Evolutionary conservation across 2,888 invertebrate species (phyloP), one percentile per base, ranked within the genome.

Genomic region (Tachystola acroxantha): DNA sequence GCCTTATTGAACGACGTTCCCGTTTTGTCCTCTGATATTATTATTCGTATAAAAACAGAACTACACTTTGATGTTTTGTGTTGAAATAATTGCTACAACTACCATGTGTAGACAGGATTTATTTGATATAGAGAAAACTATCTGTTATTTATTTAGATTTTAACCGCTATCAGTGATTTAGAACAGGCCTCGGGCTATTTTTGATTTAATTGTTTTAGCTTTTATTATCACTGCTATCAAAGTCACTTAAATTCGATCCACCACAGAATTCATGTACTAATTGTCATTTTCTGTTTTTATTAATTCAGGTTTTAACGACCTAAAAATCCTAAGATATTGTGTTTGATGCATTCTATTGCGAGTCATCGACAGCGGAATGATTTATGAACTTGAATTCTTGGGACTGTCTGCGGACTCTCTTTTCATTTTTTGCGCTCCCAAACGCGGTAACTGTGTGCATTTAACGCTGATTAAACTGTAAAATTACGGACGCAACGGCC

Each of bases 381-480:
- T 85, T 84, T 80, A 85, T 81, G 64, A 58, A 53, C 53, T 53
- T 51, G 42, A 64, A 85, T 79, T 78, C 74, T 67, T 69, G 59
- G 51, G 57, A 50, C 59, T 69, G 59, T 60, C 64, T 53, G 59
- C 59, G 64, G 70, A 55, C 51, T 57, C 60, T 59, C 63, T 47
- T 45, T 58, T 79, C 63, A 48, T 45, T 58, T 79, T 75, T 77
- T 75, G 73, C 68, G 53, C 52, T 43, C 49, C 44, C 39, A 35
- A 42, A 46, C 54, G 79, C 80, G 80, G 82, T 70, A 68, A 69
- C 67, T 74, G 63, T 72, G 64, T 67, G 67, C 76, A 85, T 86
- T 86, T 85, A 86, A 86, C 86, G 86, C 85, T 86, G 82, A 86
- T 86, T 86, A 86, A 84, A 86, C 85, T 86, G 85, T 86, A 82